These are phyloP conservation scores for Orchesella flavescens DNA, from an alignment of 2,888 invertebrate genomes.

Conservation along the genomic window DNA sequence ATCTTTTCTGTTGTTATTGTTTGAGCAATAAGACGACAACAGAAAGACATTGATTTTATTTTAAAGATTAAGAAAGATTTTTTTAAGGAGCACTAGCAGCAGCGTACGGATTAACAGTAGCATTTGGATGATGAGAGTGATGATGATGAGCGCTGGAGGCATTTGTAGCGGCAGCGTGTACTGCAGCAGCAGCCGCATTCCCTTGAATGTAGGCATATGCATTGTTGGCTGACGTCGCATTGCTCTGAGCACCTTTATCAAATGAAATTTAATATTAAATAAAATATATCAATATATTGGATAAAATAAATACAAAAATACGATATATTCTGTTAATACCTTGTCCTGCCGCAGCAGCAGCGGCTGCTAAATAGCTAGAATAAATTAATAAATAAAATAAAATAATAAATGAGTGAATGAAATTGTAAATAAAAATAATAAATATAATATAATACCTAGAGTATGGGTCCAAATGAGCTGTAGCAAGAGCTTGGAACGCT, in stretches of 20 bases:
- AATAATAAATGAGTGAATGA: too few relatives aligned
- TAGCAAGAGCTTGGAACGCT: conserved; percentile 59
- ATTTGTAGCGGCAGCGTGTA: conserved; percentile 12
- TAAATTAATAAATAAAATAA: too few relatives aligned
- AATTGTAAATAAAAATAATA: too few relatives aligned
- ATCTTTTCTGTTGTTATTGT: too few relatives aligned
- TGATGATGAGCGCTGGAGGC: conserved; percentile 41
- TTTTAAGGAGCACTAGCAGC: conserved; percentile 53
- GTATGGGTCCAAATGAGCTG: conserved; percentile 63
- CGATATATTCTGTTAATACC: too few relatives aligned
- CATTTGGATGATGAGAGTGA: conserved; percentile 40
- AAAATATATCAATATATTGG: too few relatives aligned
- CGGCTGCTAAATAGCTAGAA: conserved; percentile 55
- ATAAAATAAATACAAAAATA: too few relatives aligned
- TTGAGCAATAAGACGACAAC: too few relatives aligned
- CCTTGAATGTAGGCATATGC: conserved; percentile 59
- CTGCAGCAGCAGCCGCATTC: conserved; percentile 25
- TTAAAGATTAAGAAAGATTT: background rate
- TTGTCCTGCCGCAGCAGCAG: conserved; percentile 24
- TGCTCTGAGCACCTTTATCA: conserved; percentile 2
- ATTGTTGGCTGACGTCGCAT: conserved; percentile 32
- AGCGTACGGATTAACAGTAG: conserved; percentile 61
- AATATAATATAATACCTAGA: too few relatives aligned
- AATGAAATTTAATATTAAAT: too few relatives aligned
- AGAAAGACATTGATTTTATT: background rate